Percentiles rank a stretch among this genome's conserved stretches.
Conservation (phyloP, 2,888 invertebrate species). For the Choreutis nemorana region DNA sequence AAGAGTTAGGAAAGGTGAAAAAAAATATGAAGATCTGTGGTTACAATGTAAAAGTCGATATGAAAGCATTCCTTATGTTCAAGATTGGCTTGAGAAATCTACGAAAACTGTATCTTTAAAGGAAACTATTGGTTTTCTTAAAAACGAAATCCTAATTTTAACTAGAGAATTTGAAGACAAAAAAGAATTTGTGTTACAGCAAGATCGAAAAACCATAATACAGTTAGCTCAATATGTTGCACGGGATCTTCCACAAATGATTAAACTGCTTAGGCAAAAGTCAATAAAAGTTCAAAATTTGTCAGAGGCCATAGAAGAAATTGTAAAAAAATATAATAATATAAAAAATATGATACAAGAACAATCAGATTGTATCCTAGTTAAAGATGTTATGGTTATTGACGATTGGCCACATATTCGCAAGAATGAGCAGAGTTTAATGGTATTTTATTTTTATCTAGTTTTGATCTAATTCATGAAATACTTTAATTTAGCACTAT, state of each 20-base stretch:
- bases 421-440: conserved; percentile 11
- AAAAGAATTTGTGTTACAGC: conserved; percentile 11
- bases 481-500: neutral
- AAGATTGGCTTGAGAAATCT: conserved; percentile 23
- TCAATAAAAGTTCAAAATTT: too few relatives aligned
- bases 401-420: conserved; percentile 17
- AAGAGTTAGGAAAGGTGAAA: conserved; percentile 25
- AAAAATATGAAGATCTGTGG: conserved; percentile 43
- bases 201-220: conserved; percentile 26
- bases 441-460: conserved; percentile 11
- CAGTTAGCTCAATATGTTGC: conserved; percentile 34
- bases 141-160: conserved; percentile 20
- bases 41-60: conserved; percentile 29
- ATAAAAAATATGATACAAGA: conserved; percentile 14
- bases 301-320: too few relatives aligned
- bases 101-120: conserved; percentile 19
- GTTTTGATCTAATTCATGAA: neutral
- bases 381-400: conserved; percentile 8
- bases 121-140: conserved; percentile 19
- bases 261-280: conserved; percentile 21
- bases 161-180: conserved; percentile 22
- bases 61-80: conserved; percentile 39
- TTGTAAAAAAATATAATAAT: conserved; percentile 19
- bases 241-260: conserved; percentile 23
- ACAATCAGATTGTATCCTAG: conserved; percentile 1